Evolutionary conservation across 2,113 vertebrate genomes (phyloP).

Genomic region (Bambusicola thoracicus): DNA sequence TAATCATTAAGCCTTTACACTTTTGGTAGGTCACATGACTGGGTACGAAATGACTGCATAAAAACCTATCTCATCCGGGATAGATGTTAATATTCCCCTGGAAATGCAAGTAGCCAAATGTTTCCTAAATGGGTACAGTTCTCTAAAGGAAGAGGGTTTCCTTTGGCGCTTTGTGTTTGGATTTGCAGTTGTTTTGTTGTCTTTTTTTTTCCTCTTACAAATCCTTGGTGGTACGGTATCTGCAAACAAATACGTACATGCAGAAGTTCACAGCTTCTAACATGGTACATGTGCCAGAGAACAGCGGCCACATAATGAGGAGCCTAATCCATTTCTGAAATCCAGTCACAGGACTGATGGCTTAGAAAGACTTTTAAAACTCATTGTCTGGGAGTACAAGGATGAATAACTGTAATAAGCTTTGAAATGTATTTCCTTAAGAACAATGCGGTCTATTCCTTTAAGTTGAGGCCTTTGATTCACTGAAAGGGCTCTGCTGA

Average conservation of each 20-base stretch:
- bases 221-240: constrained; percentile 11
- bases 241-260: constrained; percentile 2
- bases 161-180: neutral
- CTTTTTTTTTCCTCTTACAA: neutral
- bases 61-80: neutral
- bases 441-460: neutral
- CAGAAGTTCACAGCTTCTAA: constrained; percentile 10
- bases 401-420: neutral
- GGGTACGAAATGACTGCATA: neutral
- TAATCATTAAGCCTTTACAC: neutral
- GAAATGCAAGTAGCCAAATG: neutral
- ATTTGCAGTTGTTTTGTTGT: neutral
- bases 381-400: neutral
- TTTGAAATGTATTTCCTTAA: neutral
- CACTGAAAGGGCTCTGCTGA: neutral
- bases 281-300: neutral
- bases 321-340: neutral
- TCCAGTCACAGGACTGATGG: neutral
- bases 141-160: neutral
- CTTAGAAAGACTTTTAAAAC: neutral
- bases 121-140: constrained; percentile 16
- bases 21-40: neutral
- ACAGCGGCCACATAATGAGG: neutral
- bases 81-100: neutral
- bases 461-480: neutral